These are phyloP conservation scores for Physella acuta DNA, from an alignment of 1,140 invertebrate genomes.

Conservation along the genomic window DNA sequence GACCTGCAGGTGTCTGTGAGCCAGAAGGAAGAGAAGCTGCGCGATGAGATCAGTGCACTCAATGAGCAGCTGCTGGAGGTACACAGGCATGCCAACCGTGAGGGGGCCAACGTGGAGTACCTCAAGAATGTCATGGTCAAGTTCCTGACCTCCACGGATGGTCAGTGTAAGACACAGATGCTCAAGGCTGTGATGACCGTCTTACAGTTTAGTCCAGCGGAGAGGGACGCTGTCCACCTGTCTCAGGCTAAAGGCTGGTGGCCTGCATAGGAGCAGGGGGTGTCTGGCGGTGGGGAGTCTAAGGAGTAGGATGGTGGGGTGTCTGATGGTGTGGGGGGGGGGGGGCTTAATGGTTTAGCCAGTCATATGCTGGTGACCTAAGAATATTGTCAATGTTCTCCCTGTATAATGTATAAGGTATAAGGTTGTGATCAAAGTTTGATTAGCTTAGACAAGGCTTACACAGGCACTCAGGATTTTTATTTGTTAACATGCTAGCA, in stretches of 20 bases:
- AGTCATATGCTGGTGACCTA: no score
- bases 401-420: no score
- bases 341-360: no score
- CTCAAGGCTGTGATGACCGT: slow-evolving; percentile 85
- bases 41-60: slow-evolving; percentile 65
- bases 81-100: slow-evolving; percentile 74
- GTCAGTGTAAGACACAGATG: slow-evolving; percentile 75
- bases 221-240: slow-evolving; percentile 63
- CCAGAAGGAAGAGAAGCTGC: slow-evolving; percentile 65
- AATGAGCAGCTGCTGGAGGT: slow-evolving; percentile 67
- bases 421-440: no score
- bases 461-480: no score
- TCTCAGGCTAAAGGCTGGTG: slow-evolving; percentile 9
- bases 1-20: slow-evolving; percentile 68
- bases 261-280: slow-evolving; percentile 15
- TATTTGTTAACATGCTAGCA: no score
- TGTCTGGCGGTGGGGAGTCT: no score
- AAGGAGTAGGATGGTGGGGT: no score
- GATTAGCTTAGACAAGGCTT: no score
- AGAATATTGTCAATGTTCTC: no score
- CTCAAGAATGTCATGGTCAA: slow-evolving; percentile 86
- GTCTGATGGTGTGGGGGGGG: no score
- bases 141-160: slow-evolving; percentile 68
- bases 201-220: slow-evolving; percentile 74
- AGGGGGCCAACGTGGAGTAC: slow-evolving; percentile 85